These are phyloP conservation scores for Eristalis pertinax DNA, from an alignment of 2,888 invertebrate species.

Conservation along the genomic window DNA sequence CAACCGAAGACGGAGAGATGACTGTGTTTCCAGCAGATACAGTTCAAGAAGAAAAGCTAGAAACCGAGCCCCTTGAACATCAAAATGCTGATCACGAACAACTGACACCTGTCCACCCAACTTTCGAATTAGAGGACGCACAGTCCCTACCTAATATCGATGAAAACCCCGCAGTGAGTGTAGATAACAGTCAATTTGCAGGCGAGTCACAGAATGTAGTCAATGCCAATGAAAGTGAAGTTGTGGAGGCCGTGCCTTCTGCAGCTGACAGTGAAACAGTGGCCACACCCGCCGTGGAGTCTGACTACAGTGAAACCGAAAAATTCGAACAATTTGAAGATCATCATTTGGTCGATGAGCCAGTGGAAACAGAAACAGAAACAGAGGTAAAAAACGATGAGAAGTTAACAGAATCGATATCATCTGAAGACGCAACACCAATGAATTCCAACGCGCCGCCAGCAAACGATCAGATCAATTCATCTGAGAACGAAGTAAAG, in stretches of 20 bases:
- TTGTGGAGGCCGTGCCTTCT: slow-evolving; percentile 38
- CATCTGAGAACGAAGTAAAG: slow-evolving; percentile 5
- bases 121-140: slow-evolving; percentile 59
- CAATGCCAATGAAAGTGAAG: slow-evolving; percentile 70
- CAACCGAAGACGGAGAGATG: slow-evolving; percentile 32
- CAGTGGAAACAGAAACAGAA: slow-evolving; percentile 14
- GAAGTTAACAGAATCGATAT: not conserved
- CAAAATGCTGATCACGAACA: slow-evolving; percentile 42
- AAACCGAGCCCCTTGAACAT: slow-evolving; percentile 31
- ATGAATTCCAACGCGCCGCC: not conserved
- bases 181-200: slow-evolving; percentile 26
- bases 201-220: slow-evolving; percentile 46
- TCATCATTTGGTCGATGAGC: slow-evolving; percentile 43
- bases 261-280: slow-evolving; percentile 75
- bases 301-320: slow-evolving; percentile 64
- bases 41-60: slow-evolving; percentile 39
- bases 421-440: not conserved
- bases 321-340: slow-evolving; percentile 60
- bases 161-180: slow-evolving; percentile 30
- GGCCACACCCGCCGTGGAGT: slow-evolving; percentile 70
- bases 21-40: not conserved
- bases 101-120: slow-evolving; percentile 62
- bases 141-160: slow-evolving; percentile 36
- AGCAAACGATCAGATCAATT: not conserved
- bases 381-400: slow-evolving; percentile 15